A percentile compares a stretch with the other conserved stretches of the same genome.
These are phyloP conservation scores for Vidua chalybeata DNA, from an alignment of 2,113 vertebrate species.

Conservation along the genomic window DNA sequence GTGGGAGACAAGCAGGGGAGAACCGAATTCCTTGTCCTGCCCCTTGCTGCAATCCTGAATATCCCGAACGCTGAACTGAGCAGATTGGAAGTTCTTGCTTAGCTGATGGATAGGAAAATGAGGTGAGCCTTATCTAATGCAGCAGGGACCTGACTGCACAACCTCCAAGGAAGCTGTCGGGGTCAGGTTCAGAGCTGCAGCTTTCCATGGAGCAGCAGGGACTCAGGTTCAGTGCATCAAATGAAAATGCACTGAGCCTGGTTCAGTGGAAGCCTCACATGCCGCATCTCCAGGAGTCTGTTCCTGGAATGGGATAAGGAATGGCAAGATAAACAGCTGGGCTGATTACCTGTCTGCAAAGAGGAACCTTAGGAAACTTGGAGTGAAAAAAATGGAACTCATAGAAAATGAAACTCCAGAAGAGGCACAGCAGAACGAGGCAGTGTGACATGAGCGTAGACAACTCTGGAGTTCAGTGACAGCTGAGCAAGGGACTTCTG, in stretches of 20 bases:
- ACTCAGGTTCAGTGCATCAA: neutral
- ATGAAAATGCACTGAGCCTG: neutral
- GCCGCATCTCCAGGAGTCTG: neutral
- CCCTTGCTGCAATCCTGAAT: neutral
- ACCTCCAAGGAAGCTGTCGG: neutral
- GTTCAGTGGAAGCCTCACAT: neutral
- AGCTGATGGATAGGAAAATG: neutral
- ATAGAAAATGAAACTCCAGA: neutral
- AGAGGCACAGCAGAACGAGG: neutral
- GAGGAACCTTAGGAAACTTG: neutral
- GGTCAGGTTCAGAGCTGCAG: neutral
- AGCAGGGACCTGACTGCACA: neutral
- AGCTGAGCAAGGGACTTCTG: neutral
- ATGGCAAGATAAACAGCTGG: neutral
- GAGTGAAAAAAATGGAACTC: neutral
- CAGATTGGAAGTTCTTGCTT: neutral
- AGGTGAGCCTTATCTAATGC: neutral
- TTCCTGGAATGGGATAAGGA: neutral
- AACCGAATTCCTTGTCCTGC: neutral
- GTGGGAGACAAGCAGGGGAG: neutral
- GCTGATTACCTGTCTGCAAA: neutral
- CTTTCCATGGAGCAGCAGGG: neutral
- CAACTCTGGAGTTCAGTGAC: neutral
- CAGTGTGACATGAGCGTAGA: accelerated
- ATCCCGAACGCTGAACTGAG: neutral